phyloP scores from a whole-genome alignment of 1,140 invertebrate genomes.

The Tenebrio molitor region DNA sequence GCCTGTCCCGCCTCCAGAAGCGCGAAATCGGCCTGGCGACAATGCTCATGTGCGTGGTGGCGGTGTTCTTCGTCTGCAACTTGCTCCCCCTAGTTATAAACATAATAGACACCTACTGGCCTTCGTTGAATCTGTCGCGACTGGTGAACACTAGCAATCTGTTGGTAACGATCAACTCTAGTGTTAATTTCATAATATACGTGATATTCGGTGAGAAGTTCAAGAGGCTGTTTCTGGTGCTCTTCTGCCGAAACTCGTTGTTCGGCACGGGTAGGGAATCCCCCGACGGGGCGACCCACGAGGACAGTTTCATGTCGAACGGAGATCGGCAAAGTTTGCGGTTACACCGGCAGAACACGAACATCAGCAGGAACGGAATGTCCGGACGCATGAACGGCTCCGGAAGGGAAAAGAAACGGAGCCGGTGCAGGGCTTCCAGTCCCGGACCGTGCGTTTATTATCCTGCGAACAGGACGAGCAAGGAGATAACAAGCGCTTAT shows the following conservation, averaged over 20 bases:
- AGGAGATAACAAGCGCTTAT: conserved; percentile 61
- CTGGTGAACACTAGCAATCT: conserved; percentile 92
- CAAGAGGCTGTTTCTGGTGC: conserved; percentile 87
- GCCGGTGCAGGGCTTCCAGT: conserved; percentile 67
- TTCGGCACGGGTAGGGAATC: conserved; percentile 74
- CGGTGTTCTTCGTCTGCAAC: conserved; percentile 96
- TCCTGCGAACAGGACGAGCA: conserved; percentile 67
- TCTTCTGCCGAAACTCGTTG: conserved; percentile 81
- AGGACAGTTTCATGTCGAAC: conserved; percentile 85
- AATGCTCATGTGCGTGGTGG: conserved; percentile 94
- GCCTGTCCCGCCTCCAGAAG: conserved; percentile 83
- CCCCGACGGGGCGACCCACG: conserved; percentile 79
- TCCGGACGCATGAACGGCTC: conserved; percentile 59
- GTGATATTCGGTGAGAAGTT: conserved; percentile 98
- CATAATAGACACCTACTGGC: conserved; percentile 79
- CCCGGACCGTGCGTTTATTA: conserved; percentile 79
- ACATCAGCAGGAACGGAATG: conserved; percentile 69
- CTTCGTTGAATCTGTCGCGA: conserved; percentile 70
- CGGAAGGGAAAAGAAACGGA: conserved; percentile 53
- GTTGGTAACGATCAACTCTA: conserved; percentile 96
- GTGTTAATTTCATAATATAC: conserved; percentile 97
- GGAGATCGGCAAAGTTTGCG: conserved; percentile 70
- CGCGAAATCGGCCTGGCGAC: conserved; percentile 92
- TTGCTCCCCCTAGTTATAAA: conserved; percentile 91
- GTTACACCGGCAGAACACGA: conserved; percentile 75